Conservation (phyloP, 2,888 invertebrate genomes). For the Eilema sororculum region DNA sequence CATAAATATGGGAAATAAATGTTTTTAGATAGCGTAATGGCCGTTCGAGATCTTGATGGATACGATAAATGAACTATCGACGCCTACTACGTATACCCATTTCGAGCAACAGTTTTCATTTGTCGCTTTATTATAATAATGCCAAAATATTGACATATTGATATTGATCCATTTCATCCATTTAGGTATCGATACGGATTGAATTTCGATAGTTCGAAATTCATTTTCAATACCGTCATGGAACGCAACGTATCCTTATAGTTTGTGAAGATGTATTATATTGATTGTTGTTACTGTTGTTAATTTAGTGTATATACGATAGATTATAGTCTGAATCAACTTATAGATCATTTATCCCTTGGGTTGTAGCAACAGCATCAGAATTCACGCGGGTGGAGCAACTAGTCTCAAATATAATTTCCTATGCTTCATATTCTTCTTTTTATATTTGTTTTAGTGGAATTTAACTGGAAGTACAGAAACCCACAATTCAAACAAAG, state of each 20-base stretch:
- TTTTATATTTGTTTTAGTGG: no score
- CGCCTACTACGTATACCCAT: not conserved
- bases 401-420: no score
- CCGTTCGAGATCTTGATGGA: slow-evolving; percentile 7
- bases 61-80: not conserved
- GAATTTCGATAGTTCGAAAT: not conserved
- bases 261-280: no score
- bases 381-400: no score
- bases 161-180: not conserved
- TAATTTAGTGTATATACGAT: no score
- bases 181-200: not conserved
- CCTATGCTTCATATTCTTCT: no score
- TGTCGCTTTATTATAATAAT: not conserved
- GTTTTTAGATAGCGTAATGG: not conserved
- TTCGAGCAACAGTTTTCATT: not conserved
- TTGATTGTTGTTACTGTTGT: no score
- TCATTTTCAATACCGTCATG: not conserved
- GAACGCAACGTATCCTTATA: not conserved
- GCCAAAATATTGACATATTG: not conserved
- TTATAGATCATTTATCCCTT: no score
- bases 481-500: no score
- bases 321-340: no score
- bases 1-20: slow-evolving; percentile 12
- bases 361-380: no score
- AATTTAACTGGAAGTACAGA: no score